Evolutionary conservation across 2,888 invertebrate species (phyloP), one percentile per base, ranked within the genome.

Genomic region (Rosalia funebris): DNA sequence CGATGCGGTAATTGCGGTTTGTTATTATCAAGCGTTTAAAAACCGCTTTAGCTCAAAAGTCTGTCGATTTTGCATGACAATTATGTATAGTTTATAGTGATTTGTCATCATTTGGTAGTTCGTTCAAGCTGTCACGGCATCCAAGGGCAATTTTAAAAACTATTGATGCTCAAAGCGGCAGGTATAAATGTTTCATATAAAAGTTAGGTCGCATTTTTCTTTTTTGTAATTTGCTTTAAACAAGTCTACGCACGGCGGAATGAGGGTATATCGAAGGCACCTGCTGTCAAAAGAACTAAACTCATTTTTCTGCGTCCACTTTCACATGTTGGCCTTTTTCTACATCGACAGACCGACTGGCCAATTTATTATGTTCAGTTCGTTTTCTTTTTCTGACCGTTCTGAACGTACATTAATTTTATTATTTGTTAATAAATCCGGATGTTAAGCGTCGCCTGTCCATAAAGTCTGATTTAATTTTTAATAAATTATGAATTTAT

Each of bases 21-120:
- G 47, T 50, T 47, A 60, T 54, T 58, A 50, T 10, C 34, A 52
- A 50, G 50, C 57, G 61, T 69, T 71, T 72, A 70, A 71, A 72
- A 72, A 69, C 62, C 68, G 68, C 69, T 71, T 72, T 67, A 58
- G 62, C 53, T 48, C 57, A 36, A 37, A 47, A 68, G 44, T 58
- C 57, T 57, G 48, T 46, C 64, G 60, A 69, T 71, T 72, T 70
- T 71, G 72, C 72, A 73, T 71, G 71, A 68, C 66, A 62, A 71
- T 72, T 73, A 72, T 70, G 69, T 73, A 63, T 73, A 72, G 69
- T 75, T 76, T 72, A 62, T 69, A 70, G 72, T 71, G 71, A 78
- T 77, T 78, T 77, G 77, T 78, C 77, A 77, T 77, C 74, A 77
- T 78, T 77, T 77, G 31, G 46, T 57, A 16, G 31, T 32, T 42